Conservation (phyloP, 2,113 vertebrate genomes). For the Myiozetetes cayanensis region DNA sequence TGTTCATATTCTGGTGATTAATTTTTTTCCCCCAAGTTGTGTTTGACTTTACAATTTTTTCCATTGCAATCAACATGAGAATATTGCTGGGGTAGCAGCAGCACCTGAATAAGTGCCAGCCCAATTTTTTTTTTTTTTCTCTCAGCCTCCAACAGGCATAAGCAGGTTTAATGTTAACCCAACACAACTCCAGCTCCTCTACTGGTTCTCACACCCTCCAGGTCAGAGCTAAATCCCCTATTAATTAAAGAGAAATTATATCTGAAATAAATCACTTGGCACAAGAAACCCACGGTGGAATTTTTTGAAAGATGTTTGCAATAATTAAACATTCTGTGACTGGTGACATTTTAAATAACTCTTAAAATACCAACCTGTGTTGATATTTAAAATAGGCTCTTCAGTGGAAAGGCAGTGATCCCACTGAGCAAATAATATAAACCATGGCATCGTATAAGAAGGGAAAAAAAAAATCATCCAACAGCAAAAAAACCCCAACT, state of each 20-base stretch:
- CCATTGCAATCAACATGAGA: conserved; percentile 28
- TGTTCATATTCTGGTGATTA: conserved; percentile 37
- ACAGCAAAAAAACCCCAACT: neutral
- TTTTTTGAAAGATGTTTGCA: conserved; percentile 76
- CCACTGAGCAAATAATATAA: conserved; percentile 43
- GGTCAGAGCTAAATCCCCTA: conserved; percentile 77
- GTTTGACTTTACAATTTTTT: conserved; percentile 56
- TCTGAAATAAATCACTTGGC: conserved; percentile 74
- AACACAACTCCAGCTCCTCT: conserved; percentile 54
- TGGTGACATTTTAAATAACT: conserved; percentile 78
- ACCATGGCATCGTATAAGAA: neutral
- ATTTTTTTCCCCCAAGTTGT: neutral
- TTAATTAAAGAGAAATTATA: conserved; percentile 84
- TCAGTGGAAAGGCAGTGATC: conserved; percentile 28
- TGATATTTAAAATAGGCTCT: conserved; percentile 66
- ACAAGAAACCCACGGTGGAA: conserved; percentile 70
- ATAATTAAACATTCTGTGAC: conserved; percentile 79
- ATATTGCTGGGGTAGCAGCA: conserved; percentile 5
- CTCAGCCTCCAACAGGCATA: conserved; percentile 50
- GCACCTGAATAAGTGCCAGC: conserved; percentile 28
- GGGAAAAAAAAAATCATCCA: neutral
- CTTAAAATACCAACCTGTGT: conserved; percentile 69
- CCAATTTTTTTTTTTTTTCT: neutral
- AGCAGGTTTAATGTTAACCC: conserved; percentile 63
- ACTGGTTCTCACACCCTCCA: conserved; percentile 72